Evolutionary conservation across 2,797 vertebrate species (phyloP).

Genomic region (Oreortyx pictus): DNA sequence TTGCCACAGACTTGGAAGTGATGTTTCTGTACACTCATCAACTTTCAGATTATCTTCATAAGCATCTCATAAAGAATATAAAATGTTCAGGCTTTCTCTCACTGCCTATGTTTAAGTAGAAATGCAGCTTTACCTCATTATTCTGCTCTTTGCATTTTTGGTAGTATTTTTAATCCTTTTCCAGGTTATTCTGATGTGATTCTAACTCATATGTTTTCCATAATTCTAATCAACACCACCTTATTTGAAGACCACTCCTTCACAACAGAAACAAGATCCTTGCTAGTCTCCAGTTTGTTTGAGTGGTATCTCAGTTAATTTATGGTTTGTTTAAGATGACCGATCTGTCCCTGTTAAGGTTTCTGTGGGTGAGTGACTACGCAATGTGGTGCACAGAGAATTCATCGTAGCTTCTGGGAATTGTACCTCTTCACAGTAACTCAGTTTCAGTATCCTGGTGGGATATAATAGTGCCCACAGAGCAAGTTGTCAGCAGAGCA

Average conservation of each 20-base stretch:
- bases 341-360: not conserved
- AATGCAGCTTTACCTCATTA: not conserved
- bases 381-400: not conserved
- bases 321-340: not conserved
- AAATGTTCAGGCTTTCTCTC: not conserved
- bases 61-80: not conserved
- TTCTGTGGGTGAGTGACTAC: not conserved
- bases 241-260: not conserved
- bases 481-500: not conserved
- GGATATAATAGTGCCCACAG: accelerated
- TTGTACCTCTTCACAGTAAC: not conserved
- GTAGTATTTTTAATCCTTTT: not conserved
- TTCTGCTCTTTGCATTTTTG: not conserved
- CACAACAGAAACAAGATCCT: not conserved
- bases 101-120: not conserved
- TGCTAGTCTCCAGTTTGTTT: not conserved
- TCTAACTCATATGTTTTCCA: not conserved
- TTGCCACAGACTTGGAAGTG: not conserved
- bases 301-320: not conserved
- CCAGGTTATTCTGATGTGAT: not conserved
- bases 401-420: not conserved
- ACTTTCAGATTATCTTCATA: not conserved
- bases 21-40: not conserved
- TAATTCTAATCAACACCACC: not conserved
- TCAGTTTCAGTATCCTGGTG: not conserved